Conservation (phyloP, 2,113 vertebrate genomes). For the Coregonus clupeaformis region DNA sequence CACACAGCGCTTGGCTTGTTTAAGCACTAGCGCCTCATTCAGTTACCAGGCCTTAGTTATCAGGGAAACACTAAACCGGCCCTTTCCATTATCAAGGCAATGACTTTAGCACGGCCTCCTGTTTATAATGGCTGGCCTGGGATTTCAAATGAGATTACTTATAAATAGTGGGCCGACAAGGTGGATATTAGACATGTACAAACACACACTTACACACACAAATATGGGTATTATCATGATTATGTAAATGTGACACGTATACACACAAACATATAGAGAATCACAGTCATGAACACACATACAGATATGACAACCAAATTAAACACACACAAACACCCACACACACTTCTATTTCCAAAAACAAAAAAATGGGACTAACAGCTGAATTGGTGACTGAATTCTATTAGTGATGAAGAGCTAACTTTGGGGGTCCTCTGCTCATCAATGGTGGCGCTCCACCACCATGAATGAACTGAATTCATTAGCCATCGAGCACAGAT, state of each 20-base stretch:
- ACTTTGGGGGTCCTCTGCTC: slow-evolving; percentile 72
- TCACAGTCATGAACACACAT: neutral
- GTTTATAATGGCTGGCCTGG: slow-evolving; percentile 30
- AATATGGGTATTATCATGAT: neutral
- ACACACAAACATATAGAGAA: neutral
- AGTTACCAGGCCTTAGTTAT: slow-evolving; percentile 56
- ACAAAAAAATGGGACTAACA: slow-evolving; percentile 49
- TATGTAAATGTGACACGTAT: neutral
- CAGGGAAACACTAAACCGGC: slow-evolving; percentile 50
- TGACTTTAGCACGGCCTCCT: slow-evolving; percentile 48
- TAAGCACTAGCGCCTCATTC: slow-evolving; percentile 63
- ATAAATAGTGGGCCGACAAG: slow-evolving; percentile 15
- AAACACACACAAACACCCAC: neutral
- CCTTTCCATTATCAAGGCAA: slow-evolving; percentile 60
- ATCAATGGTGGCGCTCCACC: slow-evolving; percentile 69
- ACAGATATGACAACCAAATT: neutral
- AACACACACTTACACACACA: slow-evolving; percentile 9
- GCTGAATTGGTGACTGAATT: slow-evolving; percentile 69
- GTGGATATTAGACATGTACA: slow-evolving; percentile 2
- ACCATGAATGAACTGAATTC: slow-evolving; percentile 74
- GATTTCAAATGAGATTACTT: slow-evolving; percentile 32
- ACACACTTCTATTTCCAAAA: slow-evolving; percentile 32
- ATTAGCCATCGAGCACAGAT: slow-evolving; percentile 74
- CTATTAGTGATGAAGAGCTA: slow-evolving; percentile 72
- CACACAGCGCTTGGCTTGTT: slow-evolving; percentile 70